phyloP scores from a whole-genome alignment of 2,797 vertebrate species.

The Rhabdomys pumilio region DNA sequence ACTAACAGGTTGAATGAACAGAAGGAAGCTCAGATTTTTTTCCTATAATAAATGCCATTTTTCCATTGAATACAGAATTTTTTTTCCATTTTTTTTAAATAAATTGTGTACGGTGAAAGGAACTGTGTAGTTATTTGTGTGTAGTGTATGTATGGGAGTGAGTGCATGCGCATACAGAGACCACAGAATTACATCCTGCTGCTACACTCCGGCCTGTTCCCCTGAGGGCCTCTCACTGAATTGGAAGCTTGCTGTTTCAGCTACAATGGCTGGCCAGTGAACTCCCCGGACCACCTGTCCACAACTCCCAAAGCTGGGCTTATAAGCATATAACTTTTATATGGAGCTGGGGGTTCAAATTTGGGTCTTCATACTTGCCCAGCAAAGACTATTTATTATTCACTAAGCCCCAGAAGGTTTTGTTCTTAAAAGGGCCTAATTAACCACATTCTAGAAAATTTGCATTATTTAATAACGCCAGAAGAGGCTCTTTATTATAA shows the following conservation, averaged over 20 bases:
- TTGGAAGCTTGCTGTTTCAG: not conserved
- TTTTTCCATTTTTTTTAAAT: not conserved
- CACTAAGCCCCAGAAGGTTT: slow-evolving; percentile 15
- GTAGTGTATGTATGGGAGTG: not conserved
- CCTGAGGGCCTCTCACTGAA: not conserved
- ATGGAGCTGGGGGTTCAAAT: not conserved
- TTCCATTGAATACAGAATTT: not conserved
- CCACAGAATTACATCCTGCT: not conserved
- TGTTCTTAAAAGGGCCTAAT: slow-evolving; percentile 62
- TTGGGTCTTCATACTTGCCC: no score
- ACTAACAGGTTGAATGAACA: not conserved
- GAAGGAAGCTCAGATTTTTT: slow-evolving; percentile 18
- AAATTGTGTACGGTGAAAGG: not conserved
- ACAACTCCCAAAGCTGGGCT: not conserved
- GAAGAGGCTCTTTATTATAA: not conserved
- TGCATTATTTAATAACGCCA: slow-evolving; percentile 44
- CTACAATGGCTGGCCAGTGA: not conserved
- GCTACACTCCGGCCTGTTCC: not conserved
- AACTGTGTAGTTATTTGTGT: not conserved
- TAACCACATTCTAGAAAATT: slow-evolving; percentile 22
- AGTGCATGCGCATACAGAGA: not conserved
- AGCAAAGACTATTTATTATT: not conserved
- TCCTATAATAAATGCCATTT: slow-evolving; percentile 52
- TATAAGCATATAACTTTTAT: not conserved
- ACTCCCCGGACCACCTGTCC: not conserved